Evolutionary conservation across 2,113 vertebrate genomes (phyloP).

Genomic region (Beaufortia kweichowensis): DNA sequence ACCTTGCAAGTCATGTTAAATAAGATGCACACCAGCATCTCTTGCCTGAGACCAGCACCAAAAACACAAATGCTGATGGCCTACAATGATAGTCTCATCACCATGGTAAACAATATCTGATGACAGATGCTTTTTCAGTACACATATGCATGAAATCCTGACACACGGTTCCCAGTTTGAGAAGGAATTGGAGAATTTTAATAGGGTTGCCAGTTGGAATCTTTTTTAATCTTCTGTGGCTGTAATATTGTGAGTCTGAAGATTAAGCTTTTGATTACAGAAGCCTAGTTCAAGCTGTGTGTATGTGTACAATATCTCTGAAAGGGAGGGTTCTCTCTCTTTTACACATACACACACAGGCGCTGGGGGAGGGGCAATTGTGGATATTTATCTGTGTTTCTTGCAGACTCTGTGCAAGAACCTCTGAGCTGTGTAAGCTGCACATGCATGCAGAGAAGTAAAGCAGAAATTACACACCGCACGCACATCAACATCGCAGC

Average conservation of each 20-base stretch:
- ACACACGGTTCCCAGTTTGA: not conserved
- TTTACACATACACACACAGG: conserved; percentile 7
- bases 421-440: conserved; percentile 16
- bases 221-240: conserved; percentile 53
- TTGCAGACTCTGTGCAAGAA: conserved; percentile 44
- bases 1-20: not conserved
- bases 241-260: conserved; percentile 52
- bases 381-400: conserved; percentile 53
- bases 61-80: not conserved
- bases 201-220: conserved; percentile 37
- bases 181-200: too few species aligned
- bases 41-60: not conserved
- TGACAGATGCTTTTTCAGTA: not conserved
- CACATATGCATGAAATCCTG: not conserved
- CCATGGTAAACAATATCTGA: not conserved
- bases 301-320: conserved; percentile 15
- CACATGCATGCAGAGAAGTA: conserved; percentile 11
- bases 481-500: conserved; percentile 9
- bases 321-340: conserved; percentile 27
- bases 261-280: conserved; percentile 58
- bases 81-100: not conserved
- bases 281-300: conserved; percentile 32
- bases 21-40: not conserved
- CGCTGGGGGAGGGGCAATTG: conserved; percentile 50
- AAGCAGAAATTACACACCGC: not conserved